Base-by-base conservation (phyloP, 2,797 vertebrate species). In the Neomorphus geoffroyi region DNA sequence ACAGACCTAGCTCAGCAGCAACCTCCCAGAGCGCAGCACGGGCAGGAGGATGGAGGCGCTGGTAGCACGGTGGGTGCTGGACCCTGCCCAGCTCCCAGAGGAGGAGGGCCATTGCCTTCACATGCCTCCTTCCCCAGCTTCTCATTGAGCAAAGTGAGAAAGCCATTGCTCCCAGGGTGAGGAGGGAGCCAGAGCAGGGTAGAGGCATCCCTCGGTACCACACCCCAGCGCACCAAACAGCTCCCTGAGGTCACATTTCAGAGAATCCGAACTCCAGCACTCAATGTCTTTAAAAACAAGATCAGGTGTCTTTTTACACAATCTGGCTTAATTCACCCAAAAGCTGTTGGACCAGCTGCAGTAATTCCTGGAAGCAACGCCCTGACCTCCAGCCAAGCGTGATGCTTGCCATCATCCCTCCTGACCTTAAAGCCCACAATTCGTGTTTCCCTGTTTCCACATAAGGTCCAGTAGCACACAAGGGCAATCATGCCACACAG, bases 81-180 rank as follows among this genome's bases (percentile, higher is more conserved):
- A 41, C 26, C 7, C n/a, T 33, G 30, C n/a, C 48, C 27, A 62
- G 58, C 69, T 62, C 74, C 54, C 33, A 16, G 24, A 39, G 21
- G 16, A 60, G 26, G 16, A 1, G 24, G 43, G 46, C 30, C 46
- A 45, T 39, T 78, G 8, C 39, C 45, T 26, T 48, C 35, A 45
- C 26, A 1, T 9, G 1, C 30, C 43, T 72, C 60, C 60, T 75
- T 41, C 22, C 48, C 35, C 18, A 3, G 7, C 30, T n/a, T 54
- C 48, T 64, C 4, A 0, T 35, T 1, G 0, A 65, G 21, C 3
- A 0, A 18, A 27, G 62, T 57, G 18, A 17, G 2, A 16, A 43
- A 53, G 11, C 39, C 43, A 12, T 21, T 3, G 13, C 79, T 79
- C 32, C 19, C 21, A 12, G 13, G 21, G 37, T 8, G 16, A 18